Evolutionary conservation across 2,113 vertebrate genomes (phyloP), one percentile per base, ranked within the genome.

Genomic region (Nothocercus nigrocapillus): DNA sequence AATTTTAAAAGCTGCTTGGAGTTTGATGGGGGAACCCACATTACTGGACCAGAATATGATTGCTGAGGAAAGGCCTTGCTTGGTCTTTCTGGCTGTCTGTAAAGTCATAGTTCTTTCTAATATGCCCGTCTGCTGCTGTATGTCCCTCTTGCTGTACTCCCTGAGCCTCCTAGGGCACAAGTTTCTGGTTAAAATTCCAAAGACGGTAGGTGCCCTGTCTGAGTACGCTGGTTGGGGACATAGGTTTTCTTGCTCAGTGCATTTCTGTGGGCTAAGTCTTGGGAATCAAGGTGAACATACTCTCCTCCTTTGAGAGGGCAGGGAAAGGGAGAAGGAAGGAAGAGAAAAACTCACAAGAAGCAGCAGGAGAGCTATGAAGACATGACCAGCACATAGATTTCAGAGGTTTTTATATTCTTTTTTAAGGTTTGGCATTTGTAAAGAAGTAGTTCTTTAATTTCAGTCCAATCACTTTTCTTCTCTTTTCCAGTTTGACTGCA

Each of bases 401-500:
- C 88, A 45, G 34, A 9, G 19, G 11, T 17, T 93, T 85, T 72
- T 6, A 53, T 82, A 67, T 25, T 0, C 27, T 6, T 61, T 74
- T 11, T 69, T 45, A 42, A 80, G 19, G 32, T 68, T 82, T 94
- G 72, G 61, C 45, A 64, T 87, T 95, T 85, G 25, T 83, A 64
- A 83, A 81, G 54, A 72, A 94, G 47, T 16, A 44, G 40, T 93
- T 95, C 76, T 94, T 47, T 75, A 38, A 62, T 67, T 86, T 79
- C 70, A 79, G 77, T 81, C 69, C 59, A 80, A 44, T 85, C 87
- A 34, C 19, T 91, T 89, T 61, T 72, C 4, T 59, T 93, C 64
- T 77, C 58, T 68, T 82, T 85, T 95, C 74, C 79, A 70, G 15
- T 66, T 90, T 92, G 95, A 91, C 87, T 90, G 95, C 72, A 91